A percentile compares a stretch with the other conserved stretches of the same genome.
These are phyloP conservation scores for Chromobotia macracanthus DNA, from an alignment of 2,797 vertebrate genomes.

Conservation along the genomic window DNA sequence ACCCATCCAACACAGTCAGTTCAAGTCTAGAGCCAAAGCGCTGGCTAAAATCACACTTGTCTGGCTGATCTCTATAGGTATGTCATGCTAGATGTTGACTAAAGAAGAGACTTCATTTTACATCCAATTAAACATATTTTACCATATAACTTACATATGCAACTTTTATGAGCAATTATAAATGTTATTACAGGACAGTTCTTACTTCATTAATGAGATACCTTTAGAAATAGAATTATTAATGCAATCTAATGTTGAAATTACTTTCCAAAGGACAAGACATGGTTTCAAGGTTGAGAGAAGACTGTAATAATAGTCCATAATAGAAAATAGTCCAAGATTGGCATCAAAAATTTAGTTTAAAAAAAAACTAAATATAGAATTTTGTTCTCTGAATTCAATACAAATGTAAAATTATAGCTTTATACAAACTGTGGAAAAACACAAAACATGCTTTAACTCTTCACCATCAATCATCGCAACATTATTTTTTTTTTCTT, in stretches of 20 bases:
- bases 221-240: too few relatives aligned
- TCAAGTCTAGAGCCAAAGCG: slow-evolving; percentile 91
- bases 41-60: slow-evolving; percentile 92
- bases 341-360: too few relatives aligned
- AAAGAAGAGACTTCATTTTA: slow-evolving; percentile 26
- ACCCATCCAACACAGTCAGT: slow-evolving; percentile 96
- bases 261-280: too few relatives aligned
- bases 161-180: not conserved
- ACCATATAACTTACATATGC: not conserved
- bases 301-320: too few relatives aligned
- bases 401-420: not conserved
- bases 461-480: not conserved
- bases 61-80: slow-evolving; percentile 98
- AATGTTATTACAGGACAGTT: too few relatives aligned
- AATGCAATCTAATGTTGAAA: too few relatives aligned
- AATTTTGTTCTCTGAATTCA: not conserved
- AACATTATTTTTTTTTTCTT: not conserved
- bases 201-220: too few relatives aligned
- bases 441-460: not conserved
- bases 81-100: slow-evolving; percentile 42
- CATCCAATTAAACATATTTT: not conserved
- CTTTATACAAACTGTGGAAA: not conserved
- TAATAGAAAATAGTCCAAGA: too few relatives aligned
- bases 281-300: too few relatives aligned
- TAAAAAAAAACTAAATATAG: not conserved